Evolutionary conservation across 35 echinoderm and acorn worm species (phyloP), one percentile per base, ranked within the genome.

Genomic region (Holothuria glaberrima): DNA sequence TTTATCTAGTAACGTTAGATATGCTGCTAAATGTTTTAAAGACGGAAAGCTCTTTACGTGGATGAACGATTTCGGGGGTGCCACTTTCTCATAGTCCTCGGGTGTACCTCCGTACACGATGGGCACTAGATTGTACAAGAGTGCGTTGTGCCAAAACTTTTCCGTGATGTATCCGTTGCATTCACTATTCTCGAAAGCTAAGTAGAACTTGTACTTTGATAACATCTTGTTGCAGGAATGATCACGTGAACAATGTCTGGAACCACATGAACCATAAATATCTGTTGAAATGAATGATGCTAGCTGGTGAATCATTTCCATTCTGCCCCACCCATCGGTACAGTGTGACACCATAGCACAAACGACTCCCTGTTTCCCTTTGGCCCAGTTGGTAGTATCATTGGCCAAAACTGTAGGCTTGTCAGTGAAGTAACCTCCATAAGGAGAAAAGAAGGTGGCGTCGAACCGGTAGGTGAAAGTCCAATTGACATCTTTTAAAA

Each of bases 331-430:
- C 10, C 4, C 10, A 30, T 1, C 24, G 4, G 14, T 56, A 35
- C 92, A 94, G 67, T 94, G 91, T 36, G 88, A 91, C 6, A 88
- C 82, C 92, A 94, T 87, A 33, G 61, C 81, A 19, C 76, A 79
- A 14, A 90, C 70, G 9, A 86, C 27, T 44, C 70, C 57, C 0
- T 65, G 77, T 54, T 87, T 90, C 5, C 34, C 62, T 9, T 46
- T 30, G 5, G 74, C 89, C 32, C 34, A 67, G 58, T 87, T 70
- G 9, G 19, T 84, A 3, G 36, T 52, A 12, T 69, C 66, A 27
- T 69, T 21, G 13, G 74, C 50, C 21, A 25, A 6, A 20, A n/a
- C 20, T 10, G n/a, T 7, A 45, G 21, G 83, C 5, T 67, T 5
- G 2, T 67, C 61, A 13, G 68, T 9, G 30, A 22, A 66, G 22